Evolutionary conservation across 1,140 invertebrate species (phyloP).

Genomic region (Calliphora vicina): DNA sequence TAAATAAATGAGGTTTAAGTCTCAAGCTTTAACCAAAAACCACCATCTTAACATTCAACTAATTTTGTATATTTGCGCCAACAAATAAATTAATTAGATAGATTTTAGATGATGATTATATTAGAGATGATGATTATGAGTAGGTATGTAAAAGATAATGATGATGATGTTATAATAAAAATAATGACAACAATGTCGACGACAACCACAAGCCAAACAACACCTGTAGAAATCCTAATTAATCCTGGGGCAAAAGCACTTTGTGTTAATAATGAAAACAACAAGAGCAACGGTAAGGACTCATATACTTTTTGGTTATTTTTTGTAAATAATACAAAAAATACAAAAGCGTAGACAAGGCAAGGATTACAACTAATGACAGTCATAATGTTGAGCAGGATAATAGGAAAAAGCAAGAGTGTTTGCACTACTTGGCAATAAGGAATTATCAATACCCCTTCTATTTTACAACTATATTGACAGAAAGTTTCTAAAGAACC

Average conservation of each 20-base stretch:
- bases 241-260: not conserved
- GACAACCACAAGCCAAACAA: constrained; percentile 15
- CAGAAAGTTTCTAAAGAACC: no score
- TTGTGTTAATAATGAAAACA: not conserved
- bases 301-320: no score
- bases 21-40: no score
- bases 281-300: not conserved
- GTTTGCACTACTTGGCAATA: no score
- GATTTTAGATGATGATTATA: no score
- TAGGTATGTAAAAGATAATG: not conserved
- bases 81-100: not conserved
- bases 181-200: not conserved
- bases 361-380: not conserved
- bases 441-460: no score
- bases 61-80: not conserved
- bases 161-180: not conserved
- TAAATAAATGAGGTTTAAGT: no score
- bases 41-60: not conserved
- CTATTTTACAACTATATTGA: no score
- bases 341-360: no score
- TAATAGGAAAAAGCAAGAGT: not conserved
- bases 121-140: no score
- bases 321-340: no score
- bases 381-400: not conserved
- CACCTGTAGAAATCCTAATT: constrained; percentile 23